phyloP scores from a whole-genome alignment of 64 coral and sea anemone species.

The Montipora foliosa region DNA sequence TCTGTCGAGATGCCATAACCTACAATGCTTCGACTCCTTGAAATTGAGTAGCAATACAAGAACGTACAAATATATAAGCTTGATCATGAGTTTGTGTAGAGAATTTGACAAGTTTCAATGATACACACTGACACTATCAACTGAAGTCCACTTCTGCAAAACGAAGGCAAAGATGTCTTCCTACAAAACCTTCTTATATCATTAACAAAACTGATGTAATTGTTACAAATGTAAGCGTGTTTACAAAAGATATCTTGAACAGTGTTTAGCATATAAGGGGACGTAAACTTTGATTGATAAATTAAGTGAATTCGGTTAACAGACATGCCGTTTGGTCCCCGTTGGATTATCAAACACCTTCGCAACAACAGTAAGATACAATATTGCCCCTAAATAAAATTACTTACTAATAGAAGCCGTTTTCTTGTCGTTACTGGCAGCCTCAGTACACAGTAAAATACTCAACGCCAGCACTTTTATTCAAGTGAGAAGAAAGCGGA shows the following conservation, averaged over 20 bases:
- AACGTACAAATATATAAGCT: not conserved
- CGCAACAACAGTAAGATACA: not conserved
- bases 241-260: conserved; percentile 1
- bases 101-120: not conserved
- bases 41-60: not conserved
- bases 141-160: not conserved
- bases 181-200: not conserved
- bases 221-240: not conserved
- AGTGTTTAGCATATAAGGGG: not conserved
- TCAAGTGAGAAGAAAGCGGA: not conserved
- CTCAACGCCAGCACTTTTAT: not conserved
- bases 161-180: not conserved
- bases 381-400: not conserved
- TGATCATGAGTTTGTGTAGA: not conserved
- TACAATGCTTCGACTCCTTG: too few species aligned
- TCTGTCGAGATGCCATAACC: too few species aligned
- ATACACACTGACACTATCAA: not conserved
- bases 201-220: not conserved
- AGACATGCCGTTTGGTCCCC: not conserved
- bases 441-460: not conserved
- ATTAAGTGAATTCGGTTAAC: not conserved
- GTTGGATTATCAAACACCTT: not conserved
- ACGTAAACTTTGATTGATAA: not conserved
- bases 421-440: not conserved
- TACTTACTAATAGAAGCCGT: conserved; percentile 34